Percentiles rank a stretch among this genome's conserved stretches.
Conservation (phyloP, 1,140 invertebrate species). For the Platorchestia sp. region DNA sequence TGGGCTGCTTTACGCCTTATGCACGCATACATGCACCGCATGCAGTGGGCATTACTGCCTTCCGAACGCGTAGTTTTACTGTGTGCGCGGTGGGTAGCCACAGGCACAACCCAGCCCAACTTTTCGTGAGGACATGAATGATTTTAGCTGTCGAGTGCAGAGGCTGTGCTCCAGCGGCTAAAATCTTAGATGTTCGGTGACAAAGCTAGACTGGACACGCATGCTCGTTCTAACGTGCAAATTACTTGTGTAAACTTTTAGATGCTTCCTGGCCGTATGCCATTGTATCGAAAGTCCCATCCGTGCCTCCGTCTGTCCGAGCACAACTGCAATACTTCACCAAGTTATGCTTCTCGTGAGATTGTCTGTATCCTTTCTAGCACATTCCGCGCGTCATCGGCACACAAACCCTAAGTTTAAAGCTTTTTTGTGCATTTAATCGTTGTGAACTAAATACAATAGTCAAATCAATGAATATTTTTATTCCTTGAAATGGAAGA, state of each 20-base stretch:
- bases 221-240: too few relatives aligned
- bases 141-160: too few relatives aligned
- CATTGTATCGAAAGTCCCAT: neutral
- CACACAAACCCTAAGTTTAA: slow-evolving; percentile 8
- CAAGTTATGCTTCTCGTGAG: neutral
- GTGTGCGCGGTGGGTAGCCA: neutral
- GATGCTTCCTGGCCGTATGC: neutral
- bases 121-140: too few relatives aligned
- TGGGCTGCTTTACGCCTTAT: too few relatives aligned
- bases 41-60: neutral
- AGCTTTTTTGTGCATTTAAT: slow-evolving; percentile 2
- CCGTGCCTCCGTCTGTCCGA: neutral
- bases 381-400: neutral
- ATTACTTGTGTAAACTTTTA: neutral
- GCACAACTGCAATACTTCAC: neutral
- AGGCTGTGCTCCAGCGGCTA: too few relatives aligned
- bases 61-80: neutral
- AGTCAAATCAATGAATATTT: neutral
- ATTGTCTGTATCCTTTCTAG: neutral
- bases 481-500: too few relatives aligned
- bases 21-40: too few relatives aligned
- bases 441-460: slow-evolving; percentile 2
- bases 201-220: too few relatives aligned
- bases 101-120: too few relatives aligned
- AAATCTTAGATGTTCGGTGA: too few relatives aligned